A percentile compares a stretch with the other conserved stretches of the same genome.
Evolutionary conservation across 2,113 vertebrate species (phyloP).

Genomic region (Mastomys natalensis): DNA sequence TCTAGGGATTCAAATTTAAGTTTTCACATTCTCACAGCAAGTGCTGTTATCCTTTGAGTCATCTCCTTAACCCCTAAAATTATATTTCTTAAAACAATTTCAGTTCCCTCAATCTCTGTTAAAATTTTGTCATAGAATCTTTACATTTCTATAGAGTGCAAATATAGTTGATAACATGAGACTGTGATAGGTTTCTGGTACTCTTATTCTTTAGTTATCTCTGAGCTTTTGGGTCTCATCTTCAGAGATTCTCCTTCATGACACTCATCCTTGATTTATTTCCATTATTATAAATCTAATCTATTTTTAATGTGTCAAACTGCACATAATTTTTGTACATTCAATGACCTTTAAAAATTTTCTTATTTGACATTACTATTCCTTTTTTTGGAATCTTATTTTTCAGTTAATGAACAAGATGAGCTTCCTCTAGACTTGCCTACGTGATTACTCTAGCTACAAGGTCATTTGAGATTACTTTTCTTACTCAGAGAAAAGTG

Average conservation of each 20-base stretch:
- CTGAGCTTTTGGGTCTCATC: neutral
- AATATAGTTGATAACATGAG: neutral
- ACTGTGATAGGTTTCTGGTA: neutral
- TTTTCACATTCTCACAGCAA: neutral
- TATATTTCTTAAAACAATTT: slow-evolving; percentile 4
- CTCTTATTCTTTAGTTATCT: neutral
- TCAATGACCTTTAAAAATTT: neutral
- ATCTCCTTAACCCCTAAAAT: neutral
- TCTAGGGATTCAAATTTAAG: neutral
- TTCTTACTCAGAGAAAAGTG: neutral
- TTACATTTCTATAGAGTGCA: neutral
- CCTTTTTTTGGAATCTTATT: neutral
- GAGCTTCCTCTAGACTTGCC: neutral
- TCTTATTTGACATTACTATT: neutral
- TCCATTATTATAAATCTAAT: neutral
- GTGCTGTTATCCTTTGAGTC: neutral
- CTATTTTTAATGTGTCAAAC: neutral
- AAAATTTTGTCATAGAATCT: neutral
- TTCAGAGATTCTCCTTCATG: neutral
- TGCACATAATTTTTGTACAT: neutral
- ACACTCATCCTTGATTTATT: neutral
- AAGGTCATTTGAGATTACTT: neutral
- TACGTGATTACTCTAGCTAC: neutral
- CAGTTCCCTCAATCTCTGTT: neutral
- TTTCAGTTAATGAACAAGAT: neutral